These are phyloP conservation scores for Mythimna vitellina DNA, from an alignment of 2,888 invertebrate species.

Conservation along the genomic window DNA sequence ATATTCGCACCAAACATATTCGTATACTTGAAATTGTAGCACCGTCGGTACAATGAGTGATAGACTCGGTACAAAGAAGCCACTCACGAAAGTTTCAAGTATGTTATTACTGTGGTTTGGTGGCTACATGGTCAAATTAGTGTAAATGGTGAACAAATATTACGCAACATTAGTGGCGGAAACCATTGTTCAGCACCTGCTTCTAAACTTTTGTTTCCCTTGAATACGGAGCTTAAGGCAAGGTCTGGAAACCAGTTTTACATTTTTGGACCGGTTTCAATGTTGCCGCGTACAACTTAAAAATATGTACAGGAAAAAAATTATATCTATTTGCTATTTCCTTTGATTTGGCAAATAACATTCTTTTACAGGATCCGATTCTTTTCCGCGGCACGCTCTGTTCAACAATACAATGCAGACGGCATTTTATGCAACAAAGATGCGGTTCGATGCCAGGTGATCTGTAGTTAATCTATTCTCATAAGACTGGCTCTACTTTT, in stretches of 20 bases:
- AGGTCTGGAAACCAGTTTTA: constrained; percentile 3
- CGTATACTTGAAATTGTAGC: too few relatives aligned
- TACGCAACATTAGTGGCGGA: not conserved
- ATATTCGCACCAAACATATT: too few relatives aligned
- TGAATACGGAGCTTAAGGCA: not conserved
- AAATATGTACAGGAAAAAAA: not conserved
- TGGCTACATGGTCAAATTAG: not conserved
- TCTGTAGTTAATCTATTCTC: not conserved
- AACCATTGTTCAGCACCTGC: not conserved
- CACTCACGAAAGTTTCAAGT: too few relatives aligned
- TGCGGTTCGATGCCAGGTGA: not conserved
- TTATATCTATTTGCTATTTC: not conserved
- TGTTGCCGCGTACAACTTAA: not conserved
- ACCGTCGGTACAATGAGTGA: too few relatives aligned
- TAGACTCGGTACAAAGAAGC: too few relatives aligned
- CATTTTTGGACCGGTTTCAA: constrained; percentile 4
- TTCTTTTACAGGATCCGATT: not conserved
- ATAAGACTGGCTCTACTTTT: not conserved
- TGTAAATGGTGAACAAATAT: not conserved
- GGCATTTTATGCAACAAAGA: not conserved
- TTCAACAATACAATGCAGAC: not conserved
- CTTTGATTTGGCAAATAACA: not conserved
- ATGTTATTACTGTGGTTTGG: not conserved
- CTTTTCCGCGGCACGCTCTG: not conserved
- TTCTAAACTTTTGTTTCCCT: constrained; percentile 16